Evolutionary conservation across 2,888 invertebrate species (phyloP), one percentile per base, ranked within the genome.

Genomic region (Biston stratarius): DNA sequence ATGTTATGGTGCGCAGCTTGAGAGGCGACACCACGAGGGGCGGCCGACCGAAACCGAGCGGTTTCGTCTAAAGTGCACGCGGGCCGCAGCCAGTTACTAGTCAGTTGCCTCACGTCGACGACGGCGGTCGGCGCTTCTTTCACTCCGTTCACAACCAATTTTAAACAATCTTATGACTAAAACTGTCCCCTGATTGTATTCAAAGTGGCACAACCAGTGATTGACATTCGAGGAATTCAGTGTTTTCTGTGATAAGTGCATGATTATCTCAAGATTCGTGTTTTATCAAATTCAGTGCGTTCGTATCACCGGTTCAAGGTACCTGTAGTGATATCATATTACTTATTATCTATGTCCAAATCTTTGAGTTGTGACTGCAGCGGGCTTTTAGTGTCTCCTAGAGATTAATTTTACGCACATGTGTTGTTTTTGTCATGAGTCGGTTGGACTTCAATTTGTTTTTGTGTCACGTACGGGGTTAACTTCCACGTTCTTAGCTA

Each of bases 61-160:
- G 73, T 67, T 73, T 75, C 75, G 72, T 64, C 67, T 65, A 51
- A 24, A 58, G 53, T 71, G 72, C 70, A 71, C 42, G n/a, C 48
- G 14, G 48, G n/a, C 48, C 42, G n/a, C 48, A 36, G 48, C 24
- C 48, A 36, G 48, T 36, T 42, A 47, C 62, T 71, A 74, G 91
- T 90, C 85, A 85, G 87, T 84, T 82, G 83, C 81, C 81, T 81
- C 82, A 83, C 86, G 86, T 79, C 84, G 82, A 71, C 73, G 79
- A 61, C 70, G 80, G 64, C 79, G 83, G 86, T 78, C 82, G 87
- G 76, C 79, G 77, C 73, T 24, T 67, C 74, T 72, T 71, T 59
- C 65, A 71, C 74, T 70, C 74, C 70, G 75, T 66, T 74, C 53
- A 73, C 66, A 68, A 69, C 48, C 71, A 57, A 69, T 53, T 72